A percentile compares a stretch with the other conserved stretches of the same genome.
phyloP scores from a whole-genome alignment of 2,888 invertebrate species.

The Hirudinaria manillensis region DNA sequence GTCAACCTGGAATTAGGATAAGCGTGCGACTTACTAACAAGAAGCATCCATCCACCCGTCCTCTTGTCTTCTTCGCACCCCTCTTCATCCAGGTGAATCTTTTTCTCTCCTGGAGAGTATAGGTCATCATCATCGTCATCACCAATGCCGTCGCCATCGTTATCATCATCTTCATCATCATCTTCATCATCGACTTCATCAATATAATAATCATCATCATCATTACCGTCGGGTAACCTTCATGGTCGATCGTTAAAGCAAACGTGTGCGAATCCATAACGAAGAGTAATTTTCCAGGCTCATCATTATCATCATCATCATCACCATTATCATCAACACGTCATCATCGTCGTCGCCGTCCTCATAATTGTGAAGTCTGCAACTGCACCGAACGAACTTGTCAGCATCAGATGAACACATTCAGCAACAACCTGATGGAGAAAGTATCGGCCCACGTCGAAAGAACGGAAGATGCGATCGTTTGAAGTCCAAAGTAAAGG shows the following conservation, averaged over 20 bases:
- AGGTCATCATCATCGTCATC: constrained; percentile 21
- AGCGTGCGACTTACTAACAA: constrained; percentile 6
- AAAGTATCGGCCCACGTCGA: no score
- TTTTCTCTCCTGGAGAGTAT: constrained; percentile 11
- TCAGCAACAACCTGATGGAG: no score
- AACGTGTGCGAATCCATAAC: no score
- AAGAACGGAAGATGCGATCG: not conserved
- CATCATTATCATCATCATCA: no score
- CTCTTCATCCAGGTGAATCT: not conserved
- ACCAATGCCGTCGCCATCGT: not conserved
- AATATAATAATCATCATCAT: not conserved
- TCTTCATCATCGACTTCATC: constrained; percentile 20
- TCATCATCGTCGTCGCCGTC: no score
- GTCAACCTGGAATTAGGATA: no score
- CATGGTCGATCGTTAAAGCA: not conserved
- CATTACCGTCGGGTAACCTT: not conserved
- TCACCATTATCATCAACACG: no score
- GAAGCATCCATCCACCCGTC: not conserved
- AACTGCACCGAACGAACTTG: no score
- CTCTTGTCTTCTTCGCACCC: not conserved
- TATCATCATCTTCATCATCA: constrained; percentile 9
- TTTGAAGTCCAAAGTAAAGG: not conserved
- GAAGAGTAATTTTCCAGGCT: no score
- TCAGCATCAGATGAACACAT: no score
- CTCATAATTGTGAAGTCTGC: no score